A percentile compares a stretch with the other conserved stretches of the same genome.
Evolutionary conservation across 2,113 vertebrate species (phyloP).

Genomic region (Phalacrocorax aristotelis): DNA sequence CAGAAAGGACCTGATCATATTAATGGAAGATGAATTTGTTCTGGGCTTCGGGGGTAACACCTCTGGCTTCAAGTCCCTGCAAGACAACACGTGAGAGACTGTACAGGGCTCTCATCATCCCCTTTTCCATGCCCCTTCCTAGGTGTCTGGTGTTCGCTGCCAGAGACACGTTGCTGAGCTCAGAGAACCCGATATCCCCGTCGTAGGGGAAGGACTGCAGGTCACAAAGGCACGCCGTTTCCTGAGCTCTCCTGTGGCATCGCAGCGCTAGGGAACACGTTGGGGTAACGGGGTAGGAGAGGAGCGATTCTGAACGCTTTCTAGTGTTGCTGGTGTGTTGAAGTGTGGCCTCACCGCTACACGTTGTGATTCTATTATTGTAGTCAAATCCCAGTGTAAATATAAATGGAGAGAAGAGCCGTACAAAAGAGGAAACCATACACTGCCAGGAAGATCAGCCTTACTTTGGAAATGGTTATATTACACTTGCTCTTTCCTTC

Average conservation of each 20-base stretch:
- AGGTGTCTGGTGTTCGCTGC: neutral
- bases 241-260: neutral
- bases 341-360: neutral
- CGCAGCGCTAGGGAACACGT: neutral
- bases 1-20: neutral
- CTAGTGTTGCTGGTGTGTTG: too few relatives aligned
- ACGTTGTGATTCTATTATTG: neutral
- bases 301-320: fast-evolving
- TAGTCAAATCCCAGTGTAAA: neutral
- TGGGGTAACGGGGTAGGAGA: neutral
- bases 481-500: neutral
- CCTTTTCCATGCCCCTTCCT: neutral
- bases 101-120: fast-evolving
- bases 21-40: neutral
- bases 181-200: fast-evolving
- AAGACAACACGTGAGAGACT: fast-evolving
- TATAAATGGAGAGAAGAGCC: neutral
- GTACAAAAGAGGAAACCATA: neutral
- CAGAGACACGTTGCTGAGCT: neutral
- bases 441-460: neutral
- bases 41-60: neutral
- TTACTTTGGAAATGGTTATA: neutral
- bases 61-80: neutral
- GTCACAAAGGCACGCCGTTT: neutral
- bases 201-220: neutral